Percentiles rank a stretch among this genome's conserved stretches.
phyloP scores from a whole-genome alignment of 2,888 invertebrate species.

The Octodonta nipae region DNA sequence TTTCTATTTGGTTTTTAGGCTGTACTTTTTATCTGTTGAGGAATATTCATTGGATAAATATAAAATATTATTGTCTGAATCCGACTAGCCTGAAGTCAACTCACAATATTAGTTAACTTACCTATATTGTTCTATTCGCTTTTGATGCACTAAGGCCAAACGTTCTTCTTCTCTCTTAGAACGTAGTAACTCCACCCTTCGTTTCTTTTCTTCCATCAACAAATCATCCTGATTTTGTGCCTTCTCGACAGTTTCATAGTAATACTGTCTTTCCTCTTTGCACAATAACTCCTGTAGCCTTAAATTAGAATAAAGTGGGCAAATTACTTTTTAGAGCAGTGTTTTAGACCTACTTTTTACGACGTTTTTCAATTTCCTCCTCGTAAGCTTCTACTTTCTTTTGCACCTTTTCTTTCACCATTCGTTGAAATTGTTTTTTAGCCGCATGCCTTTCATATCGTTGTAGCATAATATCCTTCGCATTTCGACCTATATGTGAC shows the following conservation, averaged over 20 bases:
- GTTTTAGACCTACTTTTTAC: too few relatives aligned
- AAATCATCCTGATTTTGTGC: conserved; percentile 40
- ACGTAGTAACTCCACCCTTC: conserved; percentile 35
- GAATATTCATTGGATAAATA: too few relatives aligned
- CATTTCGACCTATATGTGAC: too few relatives aligned
- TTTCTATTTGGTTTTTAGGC: too few relatives aligned
- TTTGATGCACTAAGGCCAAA: conserved; percentile 35
- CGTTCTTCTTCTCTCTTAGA: conserved; percentile 42
- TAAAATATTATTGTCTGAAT: too few relatives aligned
- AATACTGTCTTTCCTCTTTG: conserved; percentile 41
- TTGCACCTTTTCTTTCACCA: conserved; percentile 24
- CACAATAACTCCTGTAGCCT: conserved; percentile 37
- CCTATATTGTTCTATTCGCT: conserved; percentile 35
- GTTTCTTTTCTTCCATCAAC: conserved; percentile 40
- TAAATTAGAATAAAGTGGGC: conserved; percentile 6
- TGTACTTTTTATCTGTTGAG: too few relatives aligned
- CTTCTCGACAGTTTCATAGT: conserved; percentile 41
- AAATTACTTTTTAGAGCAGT: background rate
- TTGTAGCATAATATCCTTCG: too few relatives aligned
- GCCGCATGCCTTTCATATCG: too few relatives aligned
- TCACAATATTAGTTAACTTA: too few relatives aligned
- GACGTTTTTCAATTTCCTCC: conserved; percentile 29
- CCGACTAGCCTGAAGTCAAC: too few relatives aligned
- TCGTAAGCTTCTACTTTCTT: conserved; percentile 26
- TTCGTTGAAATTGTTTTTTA: conserved; percentile 19